Evolutionary conservation across 2,888 invertebrate species (phyloP).

Genomic region (Synanthedon formicaeformis): DNA sequence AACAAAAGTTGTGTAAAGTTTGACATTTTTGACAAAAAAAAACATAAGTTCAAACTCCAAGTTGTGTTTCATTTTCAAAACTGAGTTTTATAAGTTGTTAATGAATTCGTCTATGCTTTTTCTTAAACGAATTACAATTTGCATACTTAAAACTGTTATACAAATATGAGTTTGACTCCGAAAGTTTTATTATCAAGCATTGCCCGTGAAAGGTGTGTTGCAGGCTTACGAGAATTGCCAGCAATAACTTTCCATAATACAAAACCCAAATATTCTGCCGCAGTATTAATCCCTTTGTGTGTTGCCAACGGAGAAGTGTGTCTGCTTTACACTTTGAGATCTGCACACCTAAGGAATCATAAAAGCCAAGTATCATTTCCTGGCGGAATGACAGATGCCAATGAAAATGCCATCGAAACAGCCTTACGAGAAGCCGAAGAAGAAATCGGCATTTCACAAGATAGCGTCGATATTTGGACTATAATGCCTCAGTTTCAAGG

Average conservation of each 20-base stretch:
- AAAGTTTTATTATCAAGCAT: constrained; percentile 57
- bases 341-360: constrained; percentile 78
- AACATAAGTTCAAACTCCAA: no score
- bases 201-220: constrained; percentile 70
- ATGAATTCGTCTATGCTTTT: no score
- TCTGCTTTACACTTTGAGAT: constrained; percentile 85
- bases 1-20: no score
- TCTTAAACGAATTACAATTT: no score
- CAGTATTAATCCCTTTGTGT: constrained; percentile 88
- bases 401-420: constrained; percentile 74
- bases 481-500: constrained; percentile 36
- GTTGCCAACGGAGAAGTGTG: constrained; percentile 76
- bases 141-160: not conserved
- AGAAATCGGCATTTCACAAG: constrained; percentile 79
- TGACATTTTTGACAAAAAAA: no score
- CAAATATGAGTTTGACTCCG: constrained; percentile 38
- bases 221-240: constrained; percentile 70
- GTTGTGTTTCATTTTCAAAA: no score
- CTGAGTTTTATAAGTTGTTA: no score
- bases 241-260: constrained; percentile 34
- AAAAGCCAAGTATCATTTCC: constrained; percentile 90
- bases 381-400: constrained; percentile 81
- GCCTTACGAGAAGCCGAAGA: constrained; percentile 90
- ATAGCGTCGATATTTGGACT: constrained; percentile 78
- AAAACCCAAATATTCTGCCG: constrained; percentile 67